Evolutionary conservation across 2,888 invertebrate species (phyloP).

Genomic region (Lasioglossum calceatum): DNA sequence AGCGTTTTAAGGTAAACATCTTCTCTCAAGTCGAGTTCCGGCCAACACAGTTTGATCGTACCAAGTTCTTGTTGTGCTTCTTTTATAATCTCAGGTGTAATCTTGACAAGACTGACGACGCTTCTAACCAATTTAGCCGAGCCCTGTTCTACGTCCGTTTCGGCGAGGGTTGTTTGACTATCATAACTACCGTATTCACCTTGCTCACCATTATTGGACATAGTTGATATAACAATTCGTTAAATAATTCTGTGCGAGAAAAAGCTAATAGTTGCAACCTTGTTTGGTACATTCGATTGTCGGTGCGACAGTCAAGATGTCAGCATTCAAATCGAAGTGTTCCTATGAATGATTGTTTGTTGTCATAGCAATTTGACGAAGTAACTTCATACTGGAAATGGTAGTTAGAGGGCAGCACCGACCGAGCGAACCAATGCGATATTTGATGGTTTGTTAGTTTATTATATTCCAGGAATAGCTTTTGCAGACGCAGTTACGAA

Average conservation of each 20-base stretch:
- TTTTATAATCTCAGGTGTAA: slow-evolving; percentile 86
- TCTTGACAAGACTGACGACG: slow-evolving; percentile 3
- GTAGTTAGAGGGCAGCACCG: slow-evolving; percentile 27
- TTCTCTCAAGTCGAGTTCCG: slow-evolving; percentile 83
- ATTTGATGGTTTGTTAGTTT: not conserved
- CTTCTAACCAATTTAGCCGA: not conserved
- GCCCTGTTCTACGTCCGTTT: not conserved
- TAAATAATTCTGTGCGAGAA: not conserved
- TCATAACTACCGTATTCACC: slow-evolving; percentile 31
- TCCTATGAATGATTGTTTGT: slow-evolving; percentile 54
- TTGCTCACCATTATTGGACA: slow-evolving; percentile 26
- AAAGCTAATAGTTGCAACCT: not conserved
- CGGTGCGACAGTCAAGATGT: not conserved
- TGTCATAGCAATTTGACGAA: slow-evolving; percentile 65
- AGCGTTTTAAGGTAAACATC: slow-evolving; percentile 86
- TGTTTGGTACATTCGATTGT: not conserved
- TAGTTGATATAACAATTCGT: not conserved
- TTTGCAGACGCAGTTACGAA: not conserved
- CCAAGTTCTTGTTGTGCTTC: slow-evolving; percentile 87
- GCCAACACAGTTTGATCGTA: slow-evolving; percentile 88
- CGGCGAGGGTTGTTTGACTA: slow-evolving; percentile 30
- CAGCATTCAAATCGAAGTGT: slow-evolving; percentile 29
- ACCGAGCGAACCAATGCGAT: not conserved
- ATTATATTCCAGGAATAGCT: not conserved
- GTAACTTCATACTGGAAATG: not conserved